Evolutionary conservation across 1,140 invertebrate genomes (phyloP).

Genomic region (Pseudomyrmex gracilis): DNA sequence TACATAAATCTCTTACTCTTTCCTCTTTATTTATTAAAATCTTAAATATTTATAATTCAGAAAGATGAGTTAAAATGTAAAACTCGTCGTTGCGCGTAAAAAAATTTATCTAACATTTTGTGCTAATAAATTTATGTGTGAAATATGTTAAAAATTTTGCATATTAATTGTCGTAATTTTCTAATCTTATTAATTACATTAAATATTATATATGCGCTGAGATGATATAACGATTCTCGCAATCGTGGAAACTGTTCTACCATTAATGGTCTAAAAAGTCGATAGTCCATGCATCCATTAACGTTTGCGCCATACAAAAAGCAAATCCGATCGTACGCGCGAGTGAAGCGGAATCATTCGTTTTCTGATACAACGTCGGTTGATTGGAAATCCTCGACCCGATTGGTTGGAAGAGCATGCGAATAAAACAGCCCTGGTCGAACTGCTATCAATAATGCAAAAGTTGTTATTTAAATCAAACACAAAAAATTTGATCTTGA

Average conservation of each 20-base stretch:
- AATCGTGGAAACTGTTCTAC: background rate
- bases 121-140: background rate
- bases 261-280: conserved; percentile 32
- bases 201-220: background rate
- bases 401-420: conserved; percentile 20
- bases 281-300: conserved; percentile 22
- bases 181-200: conserved; percentile 4
- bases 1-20: background rate
- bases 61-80: too few species aligned
- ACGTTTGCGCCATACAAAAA: conserved; percentile 33
- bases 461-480: background rate
- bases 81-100: too few species aligned
- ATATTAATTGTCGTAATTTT: background rate
- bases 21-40: background rate
- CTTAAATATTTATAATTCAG: too few species aligned
- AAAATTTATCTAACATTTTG: background rate
- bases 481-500: background rate
- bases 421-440: conserved; percentile 24
- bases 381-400: conserved; percentile 31
- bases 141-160: background rate
- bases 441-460: conserved; percentile 18
- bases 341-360: conserved; percentile 28
- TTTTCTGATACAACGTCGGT: conserved; percentile 38
- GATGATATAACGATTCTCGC: conserved; percentile 9
- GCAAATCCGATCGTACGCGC: conserved; percentile 46